These are phyloP conservation scores for Brachionus manjavacas DNA, from an alignment of 1,140 invertebrate species.

Conservation along the genomic window DNA sequence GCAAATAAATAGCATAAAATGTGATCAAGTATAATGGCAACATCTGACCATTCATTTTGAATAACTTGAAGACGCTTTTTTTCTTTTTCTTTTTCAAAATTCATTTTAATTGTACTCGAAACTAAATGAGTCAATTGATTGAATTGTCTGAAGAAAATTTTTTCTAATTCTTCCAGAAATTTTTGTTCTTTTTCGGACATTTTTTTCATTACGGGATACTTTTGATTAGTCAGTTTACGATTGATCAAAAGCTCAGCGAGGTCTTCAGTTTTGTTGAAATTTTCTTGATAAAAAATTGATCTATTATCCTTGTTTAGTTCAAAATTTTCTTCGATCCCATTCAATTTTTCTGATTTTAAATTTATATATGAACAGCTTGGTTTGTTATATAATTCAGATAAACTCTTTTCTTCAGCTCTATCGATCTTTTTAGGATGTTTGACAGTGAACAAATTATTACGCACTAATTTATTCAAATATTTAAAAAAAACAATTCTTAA, in stretches of 20 bases:
- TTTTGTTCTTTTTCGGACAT: neutral
- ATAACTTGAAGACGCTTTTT: neutral
- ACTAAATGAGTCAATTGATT: neutral
- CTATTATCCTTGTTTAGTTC: neutral
- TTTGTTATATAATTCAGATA: neutral
- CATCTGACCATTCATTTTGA: constrained; percentile 40
- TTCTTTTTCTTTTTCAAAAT: neutral
- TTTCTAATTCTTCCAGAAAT: constrained; percentile 36
- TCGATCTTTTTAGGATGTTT: neutral
- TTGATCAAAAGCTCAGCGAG: neutral
- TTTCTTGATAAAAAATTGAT: neutral
- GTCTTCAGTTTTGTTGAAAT: neutral
- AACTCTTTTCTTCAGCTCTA: neutral
- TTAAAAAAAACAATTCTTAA: constrained; percentile 67
- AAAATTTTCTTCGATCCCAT: neutral
- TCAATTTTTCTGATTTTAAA: neutral
- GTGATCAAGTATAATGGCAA: constrained; percentile 3
- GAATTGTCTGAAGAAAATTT: constrained; percentile 19
- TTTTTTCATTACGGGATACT: neutral
- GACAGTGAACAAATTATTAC: constrained; percentile 55
- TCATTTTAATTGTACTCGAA: neutral
- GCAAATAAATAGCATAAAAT: constrained; percentile 31
- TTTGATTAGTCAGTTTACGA: neutral
- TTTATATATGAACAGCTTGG: neutral
- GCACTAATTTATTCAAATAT: constrained; percentile 59